These are phyloP conservation scores for Henricia sp. DNA, from an alignment of 53 echinoderm and acorn worm species.

Conservation along the genomic window DNA sequence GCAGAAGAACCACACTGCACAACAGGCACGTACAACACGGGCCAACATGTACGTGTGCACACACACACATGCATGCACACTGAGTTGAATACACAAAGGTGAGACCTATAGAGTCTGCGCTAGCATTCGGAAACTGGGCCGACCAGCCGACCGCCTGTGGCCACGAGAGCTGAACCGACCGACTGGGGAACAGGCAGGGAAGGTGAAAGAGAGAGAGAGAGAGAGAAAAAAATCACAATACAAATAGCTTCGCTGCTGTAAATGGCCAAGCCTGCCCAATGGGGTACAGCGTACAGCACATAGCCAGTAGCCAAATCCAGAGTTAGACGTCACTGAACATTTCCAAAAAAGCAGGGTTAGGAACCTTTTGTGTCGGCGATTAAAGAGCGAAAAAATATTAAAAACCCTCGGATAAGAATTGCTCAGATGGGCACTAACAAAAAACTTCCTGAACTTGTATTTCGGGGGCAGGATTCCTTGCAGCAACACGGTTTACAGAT, in stretches of 20 bases:
- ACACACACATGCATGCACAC: conserved; percentile 45
- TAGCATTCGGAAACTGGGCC: conserved; percentile 43
- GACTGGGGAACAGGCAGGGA: neutral
- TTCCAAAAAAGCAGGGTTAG: conserved; percentile 1
- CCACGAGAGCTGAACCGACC: conserved; percentile 42
- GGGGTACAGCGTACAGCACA: conserved; percentile 33
- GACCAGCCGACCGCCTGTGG: conserved; percentile 56
- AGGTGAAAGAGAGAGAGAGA: neutral
- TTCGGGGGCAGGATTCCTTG: conserved; percentile 17
- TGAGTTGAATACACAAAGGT: conserved; percentile 49
- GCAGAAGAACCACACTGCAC: conserved; percentile 43
- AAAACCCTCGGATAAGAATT: conserved; percentile 43
- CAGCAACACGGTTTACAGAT: conserved; percentile 27
- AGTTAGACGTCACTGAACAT: conserved; percentile 9
- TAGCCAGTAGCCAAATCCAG: conserved; percentile 29
- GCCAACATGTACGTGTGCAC: conserved; percentile 42
- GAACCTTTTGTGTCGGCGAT: conserved; percentile 48
- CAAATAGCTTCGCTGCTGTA: conserved; percentile 35
- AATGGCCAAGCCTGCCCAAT: conserved; percentile 27
- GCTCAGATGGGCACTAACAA: conserved; percentile 17
- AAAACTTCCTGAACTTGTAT: neutral
- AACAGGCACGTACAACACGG: too few relatives aligned
- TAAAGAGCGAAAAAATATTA: neutral
- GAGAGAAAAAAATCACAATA: conserved; percentile 32
- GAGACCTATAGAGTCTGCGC: conserved; percentile 34